Evolutionary conservation across 2,888 invertebrate genomes (phyloP).

Genomic region (Diaperis boleti): DNA sequence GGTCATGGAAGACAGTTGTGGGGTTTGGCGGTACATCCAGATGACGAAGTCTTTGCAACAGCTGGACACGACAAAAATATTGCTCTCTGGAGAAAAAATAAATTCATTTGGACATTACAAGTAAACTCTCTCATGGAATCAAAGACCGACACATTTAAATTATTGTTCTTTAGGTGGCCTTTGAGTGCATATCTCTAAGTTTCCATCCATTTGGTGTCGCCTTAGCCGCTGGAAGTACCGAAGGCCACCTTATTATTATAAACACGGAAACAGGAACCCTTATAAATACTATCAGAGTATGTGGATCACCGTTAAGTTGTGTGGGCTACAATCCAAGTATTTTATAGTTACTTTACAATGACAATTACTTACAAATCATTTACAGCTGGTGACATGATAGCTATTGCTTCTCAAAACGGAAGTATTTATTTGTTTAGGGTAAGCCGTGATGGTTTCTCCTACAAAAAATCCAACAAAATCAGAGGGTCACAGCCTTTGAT

Average conservation of each 20-base stretch:
- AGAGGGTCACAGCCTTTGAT: constrained; percentile 86
- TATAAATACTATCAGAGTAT: constrained; percentile 86
- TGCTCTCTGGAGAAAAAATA: constrained; percentile 90
- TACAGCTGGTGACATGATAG: constrained; percentile 86
- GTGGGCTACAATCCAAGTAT: constrained; percentile 89
- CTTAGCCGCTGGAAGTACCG: constrained; percentile 88
- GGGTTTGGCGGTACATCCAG: constrained; percentile 91
- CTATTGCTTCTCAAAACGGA: constrained; percentile 92
- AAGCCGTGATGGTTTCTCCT: constrained; percentile 89
- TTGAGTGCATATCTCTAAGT: constrained; percentile 88
- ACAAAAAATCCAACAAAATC: constrained; percentile 90
- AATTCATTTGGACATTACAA: constrained; percentile 88
- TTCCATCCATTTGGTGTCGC: constrained; percentile 92
- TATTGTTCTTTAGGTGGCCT: constrained; percentile 76
- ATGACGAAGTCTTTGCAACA: constrained; percentile 91
- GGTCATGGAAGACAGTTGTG: constrained; percentile 90
- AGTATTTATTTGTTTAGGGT: constrained; percentile 86
- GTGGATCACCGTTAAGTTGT: constrained; percentile 88
- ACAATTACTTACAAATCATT: background rate
- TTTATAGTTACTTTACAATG: constrained; percentile 43
- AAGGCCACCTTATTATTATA: constrained; percentile 88
- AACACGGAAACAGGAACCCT: constrained; percentile 89
- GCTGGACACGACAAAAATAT: constrained; percentile 93
- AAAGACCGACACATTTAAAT: too few species aligned
- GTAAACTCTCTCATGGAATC: too few species aligned